Percentiles rank a stretch among this genome's conserved stretches.
Conservation (phyloP, 2,888 invertebrate species). For the Drosophila nigricruria region DNA sequence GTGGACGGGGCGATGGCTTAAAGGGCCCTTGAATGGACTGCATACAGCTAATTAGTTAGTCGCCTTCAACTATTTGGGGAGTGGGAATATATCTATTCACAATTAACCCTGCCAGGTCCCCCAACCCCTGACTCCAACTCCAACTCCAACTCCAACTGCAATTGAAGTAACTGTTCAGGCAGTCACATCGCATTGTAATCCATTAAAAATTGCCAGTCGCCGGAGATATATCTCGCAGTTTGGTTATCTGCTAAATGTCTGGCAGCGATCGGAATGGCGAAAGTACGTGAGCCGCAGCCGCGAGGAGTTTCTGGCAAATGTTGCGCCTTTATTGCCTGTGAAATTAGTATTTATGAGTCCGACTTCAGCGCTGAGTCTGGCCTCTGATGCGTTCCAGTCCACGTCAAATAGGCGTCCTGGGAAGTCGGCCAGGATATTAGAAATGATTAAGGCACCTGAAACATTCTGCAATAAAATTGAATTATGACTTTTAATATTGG, state of each 20-base stretch:
- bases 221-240: slow-evolving; percentile 27
- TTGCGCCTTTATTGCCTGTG: slow-evolving; percentile 85
- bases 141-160: background rate
- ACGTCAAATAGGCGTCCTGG: slow-evolving; percentile 65
- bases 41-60: slow-evolving; percentile 58
- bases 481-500: slow-evolving; percentile 82
- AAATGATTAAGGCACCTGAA: slow-evolving; percentile 84
- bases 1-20: background rate
- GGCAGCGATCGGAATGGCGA: slow-evolving; percentile 70
- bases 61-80: slow-evolving; percentile 48
- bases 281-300: slow-evolving; percentile 49
- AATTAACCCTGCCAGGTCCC: background rate
- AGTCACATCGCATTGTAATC: slow-evolving; percentile 61
- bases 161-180: background rate
- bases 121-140: background rate
- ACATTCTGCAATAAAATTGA: slow-evolving; percentile 84
- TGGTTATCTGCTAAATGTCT: slow-evolving; percentile 75
- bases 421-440: slow-evolving; percentile 79
- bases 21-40: background rate
- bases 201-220: slow-evolving; percentile 71
- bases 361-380: slow-evolving; percentile 10
- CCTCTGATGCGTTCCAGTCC: slow-evolving; percentile 39
- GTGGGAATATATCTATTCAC: background rate
- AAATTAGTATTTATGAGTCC: slow-evolving; percentile 85
- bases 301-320: slow-evolving; percentile 71